phyloP scores from a whole-genome alignment of 2,888 invertebrate species.

The Troides aeacus region DNA sequence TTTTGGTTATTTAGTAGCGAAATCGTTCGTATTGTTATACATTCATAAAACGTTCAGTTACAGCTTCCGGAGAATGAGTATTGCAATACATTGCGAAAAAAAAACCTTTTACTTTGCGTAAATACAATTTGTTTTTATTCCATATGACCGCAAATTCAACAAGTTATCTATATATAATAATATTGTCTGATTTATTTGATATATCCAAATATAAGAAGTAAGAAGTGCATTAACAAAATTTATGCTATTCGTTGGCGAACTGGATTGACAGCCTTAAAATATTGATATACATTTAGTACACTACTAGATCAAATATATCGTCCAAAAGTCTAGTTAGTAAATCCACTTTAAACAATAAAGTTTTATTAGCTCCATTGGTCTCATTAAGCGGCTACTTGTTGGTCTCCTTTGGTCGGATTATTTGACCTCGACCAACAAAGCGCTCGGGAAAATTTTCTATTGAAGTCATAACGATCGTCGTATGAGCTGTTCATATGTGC shows the following conservation, averaged over 20 bases:
- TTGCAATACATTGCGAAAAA: too few relatives aligned
- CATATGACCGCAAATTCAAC: too few relatives aligned
- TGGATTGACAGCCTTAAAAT: not conserved
- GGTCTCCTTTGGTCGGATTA: constrained; percentile 66
- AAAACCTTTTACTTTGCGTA: too few relatives aligned
- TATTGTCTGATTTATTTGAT: too few relatives aligned
- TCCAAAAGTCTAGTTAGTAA: constrained; percentile 28
- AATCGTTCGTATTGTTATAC: too few relatives aligned
- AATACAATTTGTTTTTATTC: too few relatives aligned
- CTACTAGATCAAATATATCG: constrained; percentile 7
- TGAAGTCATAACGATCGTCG: constrained; percentile 70
- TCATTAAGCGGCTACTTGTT: constrained; percentile 56
- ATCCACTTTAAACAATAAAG: constrained; percentile 49
- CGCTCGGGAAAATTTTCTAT: constrained; percentile 69
- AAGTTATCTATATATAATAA: too few relatives aligned
- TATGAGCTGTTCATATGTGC: constrained; percentile 63
- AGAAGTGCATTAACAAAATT: too few relatives aligned
- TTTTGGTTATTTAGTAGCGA: too few relatives aligned
- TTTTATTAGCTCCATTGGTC: constrained; percentile 68
- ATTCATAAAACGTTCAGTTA: too few relatives aligned
- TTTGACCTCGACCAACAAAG: constrained; percentile 68
- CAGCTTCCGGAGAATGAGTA: too few relatives aligned
- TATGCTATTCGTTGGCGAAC: not conserved
- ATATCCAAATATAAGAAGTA: too few relatives aligned
- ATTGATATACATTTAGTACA: not conserved